phyloP scores from a whole-genome alignment of 2,888 invertebrate species.

The Mechanitis mazaeus region DNA sequence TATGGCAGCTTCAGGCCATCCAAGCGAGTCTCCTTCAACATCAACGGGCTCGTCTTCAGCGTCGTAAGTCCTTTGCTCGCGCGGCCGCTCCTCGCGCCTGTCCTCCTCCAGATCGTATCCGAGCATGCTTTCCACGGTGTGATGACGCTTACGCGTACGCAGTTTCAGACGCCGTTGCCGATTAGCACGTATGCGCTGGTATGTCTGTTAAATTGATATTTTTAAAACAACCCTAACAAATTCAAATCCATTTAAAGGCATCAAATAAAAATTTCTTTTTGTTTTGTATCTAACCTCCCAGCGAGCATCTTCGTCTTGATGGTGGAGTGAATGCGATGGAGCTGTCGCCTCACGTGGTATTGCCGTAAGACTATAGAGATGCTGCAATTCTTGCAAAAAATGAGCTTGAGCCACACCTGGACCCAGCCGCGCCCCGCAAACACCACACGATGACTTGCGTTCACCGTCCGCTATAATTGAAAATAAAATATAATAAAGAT shows the following conservation, averaged over 20 bases:
- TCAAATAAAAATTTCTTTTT: neutral
- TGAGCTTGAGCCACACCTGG: slow-evolving; percentile 73
- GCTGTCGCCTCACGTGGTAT: slow-evolving; percentile 59
- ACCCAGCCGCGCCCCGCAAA: slow-evolving; percentile 69
- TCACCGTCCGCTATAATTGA: slow-evolving; percentile 59
- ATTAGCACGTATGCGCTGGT: slow-evolving; percentile 71
- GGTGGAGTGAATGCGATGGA: slow-evolving; percentile 60
- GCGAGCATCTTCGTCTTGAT: slow-evolving; percentile 71
- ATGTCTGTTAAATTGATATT: slow-evolving; percentile 48
- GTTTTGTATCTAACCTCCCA: slow-evolving; percentile 59
- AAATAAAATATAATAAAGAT: neutral
- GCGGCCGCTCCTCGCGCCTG: slow-evolving; percentile 63
- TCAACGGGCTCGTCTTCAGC: slow-evolving; percentile 73
- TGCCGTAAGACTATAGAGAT: slow-evolving; percentile 69
- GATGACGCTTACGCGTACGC: slow-evolving; percentile 72
- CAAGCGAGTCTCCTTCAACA: slow-evolving; percentile 71
- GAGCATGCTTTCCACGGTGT: slow-evolving; percentile 74
- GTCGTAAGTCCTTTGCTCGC: slow-evolving; percentile 57
- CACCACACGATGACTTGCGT: slow-evolving; percentile 70
- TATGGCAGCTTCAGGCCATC: slow-evolving; percentile 69
- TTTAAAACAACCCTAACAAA: neutral
- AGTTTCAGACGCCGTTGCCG: slow-evolving; percentile 69
- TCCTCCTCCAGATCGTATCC: slow-evolving; percentile 71
- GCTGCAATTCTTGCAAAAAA: slow-evolving; percentile 70
- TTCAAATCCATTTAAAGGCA: neutral